Evolutionary conservation across 2,113 vertebrate genomes (phyloP).

Genomic region (Morone saxatilis): DNA sequence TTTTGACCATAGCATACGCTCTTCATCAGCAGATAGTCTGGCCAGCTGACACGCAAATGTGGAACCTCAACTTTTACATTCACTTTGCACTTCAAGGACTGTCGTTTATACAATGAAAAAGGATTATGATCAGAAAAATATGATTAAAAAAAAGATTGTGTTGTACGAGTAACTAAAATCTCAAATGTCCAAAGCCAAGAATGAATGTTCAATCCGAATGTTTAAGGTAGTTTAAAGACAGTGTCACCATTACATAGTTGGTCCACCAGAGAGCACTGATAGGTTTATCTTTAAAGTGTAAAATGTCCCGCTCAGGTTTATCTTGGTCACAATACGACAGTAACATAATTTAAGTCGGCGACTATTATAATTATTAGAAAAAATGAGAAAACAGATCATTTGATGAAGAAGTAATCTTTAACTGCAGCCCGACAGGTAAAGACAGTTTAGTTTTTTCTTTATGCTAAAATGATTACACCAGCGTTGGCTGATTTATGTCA

Average conservation of each 20-base stretch:
- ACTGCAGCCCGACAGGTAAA: constrained; percentile 17
- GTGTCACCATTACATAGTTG: background rate
- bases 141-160: no score
- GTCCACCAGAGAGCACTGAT: background rate
- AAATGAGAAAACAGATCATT: background rate
- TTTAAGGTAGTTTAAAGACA: background rate
- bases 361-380: background rate
- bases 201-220: background rate
- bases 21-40: background rate
- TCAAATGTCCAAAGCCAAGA: background rate
- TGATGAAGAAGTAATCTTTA: background rate
- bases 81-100: background rate
- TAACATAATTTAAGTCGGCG: no score
- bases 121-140: no score
- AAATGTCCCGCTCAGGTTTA: background rate
- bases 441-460: constrained; percentile 3
- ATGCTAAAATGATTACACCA: constrained; percentile 24
- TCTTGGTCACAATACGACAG: background rate
- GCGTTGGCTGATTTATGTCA: constrained; percentile 36
- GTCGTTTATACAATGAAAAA: no score
- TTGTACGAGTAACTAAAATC: background rate
- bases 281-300: background rate
- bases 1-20: background rate
- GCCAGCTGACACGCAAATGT: background rate
- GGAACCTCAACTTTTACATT: background rate